Evolutionary conservation across 2,888 invertebrate species (phyloP).

Genomic region (Calephelis perditalis): DNA sequence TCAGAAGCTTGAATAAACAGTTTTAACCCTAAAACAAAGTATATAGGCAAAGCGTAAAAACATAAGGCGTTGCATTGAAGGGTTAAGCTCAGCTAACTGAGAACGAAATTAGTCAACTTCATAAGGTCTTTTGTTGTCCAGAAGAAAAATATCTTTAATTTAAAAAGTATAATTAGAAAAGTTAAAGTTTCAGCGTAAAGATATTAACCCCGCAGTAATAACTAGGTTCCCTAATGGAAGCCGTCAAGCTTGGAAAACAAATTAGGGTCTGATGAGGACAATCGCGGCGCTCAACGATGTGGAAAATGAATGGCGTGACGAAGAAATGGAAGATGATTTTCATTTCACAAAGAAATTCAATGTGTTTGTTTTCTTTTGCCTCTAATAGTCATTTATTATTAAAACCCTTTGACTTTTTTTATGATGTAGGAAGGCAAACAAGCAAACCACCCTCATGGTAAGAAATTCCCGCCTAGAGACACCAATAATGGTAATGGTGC

Average conservation of each 20-base stretch:
- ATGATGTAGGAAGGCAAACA: no score
- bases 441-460: no score
- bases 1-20: no score
- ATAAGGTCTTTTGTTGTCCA: slow-evolving; percentile 3
- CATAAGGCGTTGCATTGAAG: no score
- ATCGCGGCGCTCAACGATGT: slow-evolving; percentile 42
- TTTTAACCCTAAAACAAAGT: no score
- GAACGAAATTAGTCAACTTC: background rate
- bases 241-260: slow-evolving; percentile 34
- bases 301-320: slow-evolving; percentile 38
- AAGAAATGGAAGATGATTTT: slow-evolving; percentile 8
- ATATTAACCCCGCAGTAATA: slow-evolving; percentile 7
- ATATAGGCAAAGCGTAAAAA: no score
- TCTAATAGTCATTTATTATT: background rate
- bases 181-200: slow-evolving; percentile 6
- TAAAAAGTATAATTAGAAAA: slow-evolving; percentile 12
- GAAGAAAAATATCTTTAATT: slow-evolving; percentile 7
- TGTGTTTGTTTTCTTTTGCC: background rate
- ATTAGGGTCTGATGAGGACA: slow-evolving; percentile 44
- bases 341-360: slow-evolving; percentile 1
- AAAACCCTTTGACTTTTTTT: background rate
- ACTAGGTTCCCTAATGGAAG: slow-evolving; percentile 7
- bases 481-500: no score
- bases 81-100: no score
- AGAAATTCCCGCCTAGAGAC: no score